Base-by-base conservation (phyloP, 2,888 invertebrate genomes). In the Cylloceria caligata region DNA sequence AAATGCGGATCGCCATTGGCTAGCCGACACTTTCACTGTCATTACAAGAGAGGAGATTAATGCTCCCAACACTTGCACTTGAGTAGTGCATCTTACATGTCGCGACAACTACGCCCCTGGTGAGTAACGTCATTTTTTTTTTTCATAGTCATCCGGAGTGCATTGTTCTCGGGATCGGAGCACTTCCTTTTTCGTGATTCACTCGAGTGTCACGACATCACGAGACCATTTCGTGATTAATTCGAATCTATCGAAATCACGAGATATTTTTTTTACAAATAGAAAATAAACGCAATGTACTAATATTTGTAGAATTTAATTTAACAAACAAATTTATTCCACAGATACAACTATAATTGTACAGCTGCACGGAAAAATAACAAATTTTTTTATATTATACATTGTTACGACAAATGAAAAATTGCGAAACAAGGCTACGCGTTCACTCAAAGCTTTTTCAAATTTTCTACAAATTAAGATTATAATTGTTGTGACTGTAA, bases 21-120 rank as follows among this genome's bases (percentile, higher is more conserved):
- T 71, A 72, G 64, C 49, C 52, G 75, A 77, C 84, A 88, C 90
- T 91, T 91, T 91, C 90, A 89, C 90, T 87, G 74, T 82, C 82
- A 85, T 82, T 49, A 11, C 27, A 64, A 34, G 36, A 47, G 64
- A 65, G 34, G 55, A 71, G 55, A n/a, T 30, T 64, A 34, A 42
- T 64, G 39, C 42, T n/a, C 39, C 19, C 27, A 3, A 11, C 36
- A 3, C 6, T 16, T 9, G 19, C 16, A 19, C 62, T 19, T 39
- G 11, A 39, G 62, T 19, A 62, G 36, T 62, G 27, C 57, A 34
- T 27, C 57, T 36, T 21, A 21, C 62, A 30, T 0, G n/a, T 30
- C 34, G 4, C 60, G 60, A 42, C 39, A 3, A 39, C 64, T 34
- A 13, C 42, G 64, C 24, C 24, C 24, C 21, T 21, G 42, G 64